A percentile compares a stretch with the other conserved stretches of the same genome.
Conservation (phyloP, 2,797 vertebrate genomes). For the Gouania willdenowi region DNA sequence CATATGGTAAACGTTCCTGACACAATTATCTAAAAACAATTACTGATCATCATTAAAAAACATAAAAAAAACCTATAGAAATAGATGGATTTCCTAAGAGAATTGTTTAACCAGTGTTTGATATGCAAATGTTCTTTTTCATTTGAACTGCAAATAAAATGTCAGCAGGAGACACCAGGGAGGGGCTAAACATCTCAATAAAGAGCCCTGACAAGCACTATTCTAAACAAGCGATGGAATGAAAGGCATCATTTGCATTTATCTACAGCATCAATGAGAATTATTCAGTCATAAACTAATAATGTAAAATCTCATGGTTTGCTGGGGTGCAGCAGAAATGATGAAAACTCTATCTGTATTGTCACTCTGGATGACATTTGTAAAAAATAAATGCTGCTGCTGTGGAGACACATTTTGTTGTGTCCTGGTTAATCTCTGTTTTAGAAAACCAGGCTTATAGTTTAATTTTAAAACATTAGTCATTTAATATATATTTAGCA, state of each 20-base stretch:
- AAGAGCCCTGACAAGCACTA: conserved; percentile 49
- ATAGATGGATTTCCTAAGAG: conserved; percentile 39
- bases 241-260: conserved; percentile 66
- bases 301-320: conserved; percentile 35
- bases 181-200: conserved; percentile 67
- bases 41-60: conserved; percentile 57
- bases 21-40: conserved; percentile 49
- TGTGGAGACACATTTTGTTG: no score
- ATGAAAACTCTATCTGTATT: no score
- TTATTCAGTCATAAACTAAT: conserved; percentile 49
- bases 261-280: conserved; percentile 59
- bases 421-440: no score
- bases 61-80: conserved; percentile 31
- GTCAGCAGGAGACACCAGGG: conserved; percentile 52
- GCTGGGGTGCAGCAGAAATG: conserved; percentile 31
- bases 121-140: conserved; percentile 69
- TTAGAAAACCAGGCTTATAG: no score
- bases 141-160: conserved; percentile 53
- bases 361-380: no score
- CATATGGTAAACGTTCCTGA: conserved; percentile 28
- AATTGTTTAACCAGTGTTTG: conserved; percentile 60
- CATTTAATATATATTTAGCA: no score
- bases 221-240: conserved; percentile 62
- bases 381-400: no score
- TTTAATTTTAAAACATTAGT: no score